A percentile compares a stretch with the other conserved stretches of the same genome.
These are phyloP conservation scores for Meteorus sp. DNA, from an alignment of 1,140 invertebrate genomes.

Conservation along the genomic window DNA sequence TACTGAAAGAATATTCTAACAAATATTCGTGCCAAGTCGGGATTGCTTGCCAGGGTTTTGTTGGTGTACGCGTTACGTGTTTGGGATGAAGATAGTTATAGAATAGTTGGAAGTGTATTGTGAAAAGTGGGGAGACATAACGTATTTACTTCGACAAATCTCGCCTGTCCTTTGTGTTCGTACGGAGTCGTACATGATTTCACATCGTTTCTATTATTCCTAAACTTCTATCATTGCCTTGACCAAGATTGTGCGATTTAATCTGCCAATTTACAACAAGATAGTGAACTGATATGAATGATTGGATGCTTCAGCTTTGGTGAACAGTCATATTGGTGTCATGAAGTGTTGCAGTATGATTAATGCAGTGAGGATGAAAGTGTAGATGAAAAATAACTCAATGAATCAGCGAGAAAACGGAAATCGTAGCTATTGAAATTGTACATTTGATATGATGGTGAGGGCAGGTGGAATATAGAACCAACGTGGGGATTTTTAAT, in stretches of 20 bases:
- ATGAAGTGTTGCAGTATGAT: too few relatives aligned
- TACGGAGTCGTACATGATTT: constrained; percentile 13
- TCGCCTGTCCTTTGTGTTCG: constrained; percentile 4
- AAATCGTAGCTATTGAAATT: not conserved
- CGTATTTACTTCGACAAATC: constrained; percentile 22
- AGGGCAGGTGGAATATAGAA: too few relatives aligned
- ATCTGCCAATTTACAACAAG: too few relatives aligned
- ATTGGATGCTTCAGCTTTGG: too few relatives aligned
- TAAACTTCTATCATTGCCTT: not conserved
- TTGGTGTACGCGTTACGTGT: constrained; percentile 29
- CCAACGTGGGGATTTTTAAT: constrained; percentile 29
- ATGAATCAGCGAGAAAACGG: not conserved
- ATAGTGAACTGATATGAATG: too few relatives aligned
- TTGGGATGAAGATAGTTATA: constrained; percentile 27
- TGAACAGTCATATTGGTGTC: too few relatives aligned
- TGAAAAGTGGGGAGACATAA: not conserved
- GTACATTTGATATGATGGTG: constrained; percentile 9
- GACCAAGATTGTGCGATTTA: constrained; percentile 6
- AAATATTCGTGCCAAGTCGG: constrained; percentile 27
- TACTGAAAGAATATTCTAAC: constrained; percentile 1
- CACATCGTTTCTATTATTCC: not conserved
- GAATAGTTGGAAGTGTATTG: too few relatives aligned
- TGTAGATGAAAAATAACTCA: too few relatives aligned
- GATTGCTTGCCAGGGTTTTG: constrained; percentile 20
- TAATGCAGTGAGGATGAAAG: too few relatives aligned